Evolutionary conservation across 2,797 vertebrate species (phyloP).

Genomic region (Echeneis naucrates): DNA sequence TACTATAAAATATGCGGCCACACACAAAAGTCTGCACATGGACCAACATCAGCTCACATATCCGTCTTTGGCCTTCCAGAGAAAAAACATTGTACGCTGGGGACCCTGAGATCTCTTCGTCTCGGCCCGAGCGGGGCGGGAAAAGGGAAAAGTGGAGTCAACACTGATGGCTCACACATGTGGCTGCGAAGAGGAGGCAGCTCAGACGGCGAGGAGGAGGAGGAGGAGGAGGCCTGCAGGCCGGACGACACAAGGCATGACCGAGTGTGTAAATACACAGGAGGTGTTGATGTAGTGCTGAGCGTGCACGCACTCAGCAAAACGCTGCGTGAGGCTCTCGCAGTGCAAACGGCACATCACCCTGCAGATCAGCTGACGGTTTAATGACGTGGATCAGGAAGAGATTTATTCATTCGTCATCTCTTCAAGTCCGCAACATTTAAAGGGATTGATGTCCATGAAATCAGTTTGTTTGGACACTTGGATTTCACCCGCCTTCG

Average conservation of each 20-base stretch:
- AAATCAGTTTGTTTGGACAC: not conserved
- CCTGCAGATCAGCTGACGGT: conserved; percentile 32
- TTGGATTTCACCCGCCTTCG: no score
- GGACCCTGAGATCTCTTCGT: conserved; percentile 57
- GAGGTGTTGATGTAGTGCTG: conserved; percentile 66
- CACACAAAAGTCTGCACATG: conserved; percentile 34
- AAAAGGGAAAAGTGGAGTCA: conserved; percentile 53
- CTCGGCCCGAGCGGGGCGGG: conserved; percentile 54
- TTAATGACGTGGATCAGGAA: conserved; percentile 21
- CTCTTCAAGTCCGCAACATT: not conserved
- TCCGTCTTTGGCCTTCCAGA: conserved; percentile 54
- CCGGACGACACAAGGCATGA: conserved; percentile 58
- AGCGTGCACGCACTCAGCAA: conserved; percentile 30
- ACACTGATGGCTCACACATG: conserved; percentile 76
- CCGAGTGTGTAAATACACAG: conserved; percentile 73
- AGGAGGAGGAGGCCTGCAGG: conserved; percentile 62
- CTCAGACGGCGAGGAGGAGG: conserved; percentile 52
- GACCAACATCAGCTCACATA: conserved; percentile 43
- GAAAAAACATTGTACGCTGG: conserved; percentile 55
- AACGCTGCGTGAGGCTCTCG: conserved; percentile 33
- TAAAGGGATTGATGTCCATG: no score
- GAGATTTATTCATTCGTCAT: conserved; percentile 22
- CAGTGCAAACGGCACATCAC: conserved; percentile 42
- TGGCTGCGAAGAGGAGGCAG: conserved; percentile 59
- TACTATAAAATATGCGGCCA: conserved; percentile 20